Percentiles rank a stretch among this genome's conserved stretches.
Evolutionary conservation across 2,888 invertebrate genomes (phyloP).

Genomic region (Heliconius charithonia): DNA sequence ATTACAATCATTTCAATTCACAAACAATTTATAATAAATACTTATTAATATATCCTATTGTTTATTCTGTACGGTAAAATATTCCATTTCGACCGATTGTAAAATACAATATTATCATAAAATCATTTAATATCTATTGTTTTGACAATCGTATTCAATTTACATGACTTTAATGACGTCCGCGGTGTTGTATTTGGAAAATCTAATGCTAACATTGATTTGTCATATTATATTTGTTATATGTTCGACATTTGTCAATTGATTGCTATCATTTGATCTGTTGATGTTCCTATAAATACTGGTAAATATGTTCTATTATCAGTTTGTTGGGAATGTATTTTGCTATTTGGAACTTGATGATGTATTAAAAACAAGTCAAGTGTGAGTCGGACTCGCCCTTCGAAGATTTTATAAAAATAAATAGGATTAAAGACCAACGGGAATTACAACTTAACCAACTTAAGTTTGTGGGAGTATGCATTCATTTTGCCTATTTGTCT

Average conservation of each 20-base stretch:
- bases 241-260: background rate
- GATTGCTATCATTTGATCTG: background rate
- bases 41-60: constrained; percentile 20
- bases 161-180: constrained; percentile 37
- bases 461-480: too few species aligned
- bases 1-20: constrained; percentile 1
- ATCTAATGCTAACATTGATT: constrained; percentile 24
- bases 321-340: background rate
- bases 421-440: too few species aligned
- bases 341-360: background rate
- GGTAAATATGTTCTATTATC: background rate
- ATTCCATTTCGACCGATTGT: constrained; percentile 21
- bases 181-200: constrained; percentile 12
- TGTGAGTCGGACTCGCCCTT: too few species aligned
- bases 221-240: background rate
- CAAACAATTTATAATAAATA: background rate
- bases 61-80: background rate
- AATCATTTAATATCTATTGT: constrained; percentile 39
- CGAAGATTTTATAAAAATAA: too few species aligned
- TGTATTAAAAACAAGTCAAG: too few species aligned
- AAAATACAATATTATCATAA: constrained; percentile 34
- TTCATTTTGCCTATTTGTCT: too few species aligned
- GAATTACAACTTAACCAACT: too few species aligned
- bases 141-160: constrained; percentile 45
- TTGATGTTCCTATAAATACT: background rate